Evolutionary conservation across 2,797 vertebrate genomes (phyloP).

Genomic region (Melanotaenia parkinsoni): DNA sequence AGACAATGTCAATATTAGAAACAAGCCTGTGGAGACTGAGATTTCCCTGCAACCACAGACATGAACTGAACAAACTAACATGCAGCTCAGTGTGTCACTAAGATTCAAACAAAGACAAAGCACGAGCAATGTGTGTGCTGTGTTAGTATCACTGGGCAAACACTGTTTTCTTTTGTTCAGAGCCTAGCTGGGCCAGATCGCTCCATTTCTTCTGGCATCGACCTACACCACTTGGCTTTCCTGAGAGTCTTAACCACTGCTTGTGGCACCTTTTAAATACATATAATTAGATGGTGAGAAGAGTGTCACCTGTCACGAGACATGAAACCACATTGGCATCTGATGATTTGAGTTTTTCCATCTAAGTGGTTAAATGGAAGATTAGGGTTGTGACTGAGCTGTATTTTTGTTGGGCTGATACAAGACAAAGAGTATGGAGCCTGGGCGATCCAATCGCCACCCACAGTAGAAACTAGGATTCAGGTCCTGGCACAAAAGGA

Average conservation of each 20-base stretch:
- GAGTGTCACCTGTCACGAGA: conserved; percentile 62
- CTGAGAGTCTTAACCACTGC: conserved; percentile 41
- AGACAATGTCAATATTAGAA: conserved; percentile 29
- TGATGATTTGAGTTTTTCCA: conserved; percentile 12
- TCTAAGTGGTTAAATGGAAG: conserved; percentile 39
- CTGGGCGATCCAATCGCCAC: conserved; percentile 3
- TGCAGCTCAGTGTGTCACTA: conserved; percentile 8
- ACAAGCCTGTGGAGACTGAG: conserved; percentile 27
- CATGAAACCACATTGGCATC: conserved; percentile 43
- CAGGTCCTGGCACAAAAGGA: conserved; percentile 20
- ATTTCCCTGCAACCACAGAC: conserved; percentile 31
- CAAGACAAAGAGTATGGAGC: conserved; percentile 27
- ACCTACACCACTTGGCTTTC: conserved; percentile 46
- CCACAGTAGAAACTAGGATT: conserved; percentile 5
- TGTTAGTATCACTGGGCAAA: conserved; percentile 53
- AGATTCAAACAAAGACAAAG: conserved; percentile 29
- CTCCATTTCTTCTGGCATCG: conserved; percentile 59
- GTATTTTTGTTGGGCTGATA: conserved; percentile 40
- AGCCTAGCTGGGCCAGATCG: conserved; percentile 21
- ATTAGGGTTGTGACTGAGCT: conserved; percentile 33
- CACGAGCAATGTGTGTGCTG: not conserved
- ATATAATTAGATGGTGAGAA: conserved; percentile 59
- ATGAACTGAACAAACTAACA: conserved; percentile 23
- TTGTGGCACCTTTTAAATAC: conserved; percentile 43
- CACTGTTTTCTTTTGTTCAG: conserved; percentile 61